These are phyloP conservation scores for Athene noctua DNA, from an alignment of 2,113 vertebrate genomes.

Conservation along the genomic window DNA sequence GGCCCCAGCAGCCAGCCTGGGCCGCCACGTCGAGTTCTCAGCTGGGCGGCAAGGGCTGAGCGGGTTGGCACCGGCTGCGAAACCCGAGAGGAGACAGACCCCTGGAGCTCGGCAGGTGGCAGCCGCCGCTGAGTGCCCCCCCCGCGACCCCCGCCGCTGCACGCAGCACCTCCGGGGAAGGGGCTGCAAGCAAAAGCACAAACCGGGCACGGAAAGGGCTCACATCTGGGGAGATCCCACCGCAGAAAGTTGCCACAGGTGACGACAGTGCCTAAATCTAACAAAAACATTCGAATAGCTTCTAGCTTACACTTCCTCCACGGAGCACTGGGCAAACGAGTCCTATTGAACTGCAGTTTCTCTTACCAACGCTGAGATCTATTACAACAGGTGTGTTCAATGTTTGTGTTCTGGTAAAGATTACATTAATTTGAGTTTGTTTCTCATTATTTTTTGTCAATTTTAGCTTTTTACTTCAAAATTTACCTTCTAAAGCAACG, in stretches of 20 bases:
- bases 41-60: background rate
- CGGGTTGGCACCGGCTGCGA: background rate
- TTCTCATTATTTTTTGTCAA: background rate
- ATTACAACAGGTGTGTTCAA: background rate
- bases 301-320: background rate
- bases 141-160: fast-evolving
- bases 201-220: background rate
- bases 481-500: background rate
- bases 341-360: background rate
- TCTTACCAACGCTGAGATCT: background rate
- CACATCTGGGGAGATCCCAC: background rate
- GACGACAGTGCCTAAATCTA: background rate
- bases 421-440: background rate
- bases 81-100: fast-evolving
- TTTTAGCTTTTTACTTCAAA: background rate
- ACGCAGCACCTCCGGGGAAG: fast-evolving
- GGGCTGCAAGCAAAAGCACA: background rate
- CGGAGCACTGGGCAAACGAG: background rate
- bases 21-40: background rate
- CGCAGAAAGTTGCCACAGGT: background rate
- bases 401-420: background rate
- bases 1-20: background rate
- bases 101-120: background rate
- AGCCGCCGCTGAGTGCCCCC: fast-evolving
- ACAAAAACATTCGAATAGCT: background rate